Conservation (phyloP, 2,888 invertebrate species). For the Ennomos fuscantarius region DNA sequence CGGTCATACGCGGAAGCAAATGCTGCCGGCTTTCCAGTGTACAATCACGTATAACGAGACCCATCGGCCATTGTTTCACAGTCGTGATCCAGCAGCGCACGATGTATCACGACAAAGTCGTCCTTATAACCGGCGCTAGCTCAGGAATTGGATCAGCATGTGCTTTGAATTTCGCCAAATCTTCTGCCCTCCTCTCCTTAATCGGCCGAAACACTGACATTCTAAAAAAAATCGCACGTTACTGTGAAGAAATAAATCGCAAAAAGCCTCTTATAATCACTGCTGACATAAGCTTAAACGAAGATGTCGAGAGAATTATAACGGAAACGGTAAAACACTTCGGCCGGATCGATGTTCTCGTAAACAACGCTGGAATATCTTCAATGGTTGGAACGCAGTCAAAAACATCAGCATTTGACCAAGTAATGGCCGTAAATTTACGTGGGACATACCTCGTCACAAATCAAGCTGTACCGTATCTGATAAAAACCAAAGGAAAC, state of each 20-base stretch:
- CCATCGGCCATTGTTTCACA: conserved; percentile 37
- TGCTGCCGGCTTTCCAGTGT: conserved; percentile 33
- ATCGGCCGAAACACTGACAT: conserved; percentile 66
- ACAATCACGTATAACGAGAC: conserved; percentile 37
- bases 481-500: conserved; percentile 63
- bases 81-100: conserved; percentile 38
- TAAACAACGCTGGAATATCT: conserved; percentile 70
- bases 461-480: conserved; percentile 55
- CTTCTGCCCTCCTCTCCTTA: conserved; percentile 58
- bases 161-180: conserved; percentile 62
- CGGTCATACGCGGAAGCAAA: conserved; percentile 51
- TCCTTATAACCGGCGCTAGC: conserved; percentile 72
- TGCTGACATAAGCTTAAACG: conserved; percentile 64
- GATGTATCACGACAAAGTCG: conserved; percentile 69
- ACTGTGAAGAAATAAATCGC: conserved; percentile 58
- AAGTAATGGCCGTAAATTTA: conserved; percentile 63
- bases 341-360: conserved; percentile 61
- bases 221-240: conserved; percentile 53
- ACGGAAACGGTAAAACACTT: conserved; percentile 56
- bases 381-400: conserved; percentile 47
- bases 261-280: conserved; percentile 55
- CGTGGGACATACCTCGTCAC: conserved; percentile 66
- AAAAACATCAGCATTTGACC: conserved; percentile 58
- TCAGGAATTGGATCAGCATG: conserved; percentile 72
- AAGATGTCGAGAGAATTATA: conserved; percentile 59